These are phyloP conservation scores for Eurois occulta DNA, from an alignment of 2,888 invertebrate species.

Conservation along the genomic window DNA sequence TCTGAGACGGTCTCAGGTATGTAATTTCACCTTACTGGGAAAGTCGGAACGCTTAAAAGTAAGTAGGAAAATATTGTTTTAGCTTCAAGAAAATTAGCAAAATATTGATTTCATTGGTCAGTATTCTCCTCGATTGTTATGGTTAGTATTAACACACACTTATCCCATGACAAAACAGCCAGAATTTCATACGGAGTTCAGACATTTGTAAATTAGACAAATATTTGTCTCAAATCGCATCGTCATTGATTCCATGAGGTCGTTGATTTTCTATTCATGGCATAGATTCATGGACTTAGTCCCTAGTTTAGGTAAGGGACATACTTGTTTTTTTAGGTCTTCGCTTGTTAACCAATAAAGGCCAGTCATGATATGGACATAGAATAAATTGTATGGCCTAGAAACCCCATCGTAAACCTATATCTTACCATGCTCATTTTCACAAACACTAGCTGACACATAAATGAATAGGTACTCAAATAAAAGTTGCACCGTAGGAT, in stretches of 20 bases:
- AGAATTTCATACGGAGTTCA: background rate
- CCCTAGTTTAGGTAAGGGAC: background rate
- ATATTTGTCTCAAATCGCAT: constrained; percentile 16
- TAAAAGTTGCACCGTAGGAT: background rate
- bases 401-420: constrained; percentile 31
- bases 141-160: background rate
- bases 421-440: background rate
- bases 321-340: background rate
- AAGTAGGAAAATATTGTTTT: constrained; percentile 7
- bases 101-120: constrained; percentile 2
- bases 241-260: background rate
- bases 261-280: background rate
- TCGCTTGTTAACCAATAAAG: background rate
- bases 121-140: background rate
- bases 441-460: background rate
- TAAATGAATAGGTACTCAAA: background rate
- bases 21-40: constrained; percentile 48
- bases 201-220: constrained; percentile 14
- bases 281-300: background rate
- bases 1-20: constrained; percentile 27
- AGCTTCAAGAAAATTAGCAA: background rate
- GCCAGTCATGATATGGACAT: constrained; percentile 7
- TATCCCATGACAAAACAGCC: background rate
- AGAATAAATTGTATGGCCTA: constrained; percentile 6
- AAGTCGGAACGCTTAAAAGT: constrained; percentile 6